A percentile compares a stretch with the other conserved stretches of the same genome.
Conservation (phyloP, 2,797 vertebrate genomes). For the Perodicticus potto region DNA sequence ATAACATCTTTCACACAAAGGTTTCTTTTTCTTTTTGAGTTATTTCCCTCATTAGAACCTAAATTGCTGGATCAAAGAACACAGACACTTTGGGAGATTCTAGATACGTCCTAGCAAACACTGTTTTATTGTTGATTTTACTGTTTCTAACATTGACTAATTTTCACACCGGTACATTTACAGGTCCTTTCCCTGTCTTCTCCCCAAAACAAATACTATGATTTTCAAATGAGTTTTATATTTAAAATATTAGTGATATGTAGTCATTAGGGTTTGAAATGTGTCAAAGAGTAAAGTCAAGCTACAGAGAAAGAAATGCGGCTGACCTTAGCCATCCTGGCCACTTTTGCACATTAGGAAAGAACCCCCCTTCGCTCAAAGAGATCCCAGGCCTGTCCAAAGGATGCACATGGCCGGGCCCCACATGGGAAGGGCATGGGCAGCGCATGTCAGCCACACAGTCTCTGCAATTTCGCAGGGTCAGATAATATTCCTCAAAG, state of each 20-base stretch:
- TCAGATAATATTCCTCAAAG: neutral
- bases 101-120: neutral
- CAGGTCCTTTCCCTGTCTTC: neutral
- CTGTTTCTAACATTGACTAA: neutral
- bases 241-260: neutral
- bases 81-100: neutral
- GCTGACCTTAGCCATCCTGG: neutral
- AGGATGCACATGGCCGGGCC: fast-evolving
- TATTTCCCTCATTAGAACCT: neutral
- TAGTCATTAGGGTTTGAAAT: neutral
- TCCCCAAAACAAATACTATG: neutral
- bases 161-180: neutral
- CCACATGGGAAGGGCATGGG: neutral
- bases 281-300: neutral
- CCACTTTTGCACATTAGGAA: neutral
- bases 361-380: neutral
- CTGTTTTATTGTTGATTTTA: neutral
- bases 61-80: neutral
- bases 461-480: neutral
- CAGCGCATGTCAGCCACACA: fast-evolving
- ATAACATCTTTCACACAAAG: neutral
- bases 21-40: neutral
- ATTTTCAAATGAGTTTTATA: neutral
- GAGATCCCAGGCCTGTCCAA: too few relatives aligned
- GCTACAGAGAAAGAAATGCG: neutral